phyloP scores from a whole-genome alignment of 1,140 invertebrate genomes.

The Bombus cullumanus region DNA sequence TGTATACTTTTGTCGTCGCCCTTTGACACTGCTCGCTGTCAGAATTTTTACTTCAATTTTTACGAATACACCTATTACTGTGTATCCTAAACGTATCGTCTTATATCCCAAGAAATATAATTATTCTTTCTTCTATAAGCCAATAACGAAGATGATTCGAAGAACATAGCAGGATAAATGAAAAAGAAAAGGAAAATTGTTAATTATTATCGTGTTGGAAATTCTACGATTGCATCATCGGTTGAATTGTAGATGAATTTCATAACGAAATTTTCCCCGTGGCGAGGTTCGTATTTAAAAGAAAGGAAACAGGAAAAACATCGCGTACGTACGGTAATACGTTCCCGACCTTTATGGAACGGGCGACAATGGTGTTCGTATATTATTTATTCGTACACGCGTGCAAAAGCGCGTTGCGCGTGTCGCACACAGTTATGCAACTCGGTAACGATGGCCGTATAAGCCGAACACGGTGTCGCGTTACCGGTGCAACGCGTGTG shows the following conservation, averaged over 20 bases:
- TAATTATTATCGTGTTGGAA: too few species aligned
- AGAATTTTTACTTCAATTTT: not conserved
- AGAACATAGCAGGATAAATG: too few species aligned
- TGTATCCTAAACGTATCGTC: too few species aligned
- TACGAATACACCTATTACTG: too few species aligned
- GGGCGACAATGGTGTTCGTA: conserved; percentile 7
- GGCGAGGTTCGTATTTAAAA: not conserved
- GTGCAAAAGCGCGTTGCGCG: conserved; percentile 40
- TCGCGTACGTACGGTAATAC: not conserved
- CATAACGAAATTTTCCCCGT: not conserved
- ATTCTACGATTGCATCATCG: too few species aligned
- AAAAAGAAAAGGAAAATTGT: too few species aligned
- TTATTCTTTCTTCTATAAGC: too few species aligned
- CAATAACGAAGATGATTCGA: too few species aligned
- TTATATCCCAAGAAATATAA: too few species aligned
- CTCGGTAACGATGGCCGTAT: conserved; percentile 37
- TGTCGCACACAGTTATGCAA: conserved; percentile 67
- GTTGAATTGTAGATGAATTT: not conserved
- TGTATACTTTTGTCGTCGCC: too few species aligned
- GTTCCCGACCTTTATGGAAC: conserved; percentile 9
- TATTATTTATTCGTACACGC: conserved; percentile 52
- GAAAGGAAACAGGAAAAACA: conserved; percentile 1
- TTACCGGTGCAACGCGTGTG: conserved; percentile 59
- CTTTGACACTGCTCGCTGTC: too few species aligned
- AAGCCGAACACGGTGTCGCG: conserved; percentile 67